These are phyloP conservation scores for Cyrtorhinus lividipennis DNA, from an alignment of 1,140 invertebrate genomes.

Conservation along the genomic window DNA sequence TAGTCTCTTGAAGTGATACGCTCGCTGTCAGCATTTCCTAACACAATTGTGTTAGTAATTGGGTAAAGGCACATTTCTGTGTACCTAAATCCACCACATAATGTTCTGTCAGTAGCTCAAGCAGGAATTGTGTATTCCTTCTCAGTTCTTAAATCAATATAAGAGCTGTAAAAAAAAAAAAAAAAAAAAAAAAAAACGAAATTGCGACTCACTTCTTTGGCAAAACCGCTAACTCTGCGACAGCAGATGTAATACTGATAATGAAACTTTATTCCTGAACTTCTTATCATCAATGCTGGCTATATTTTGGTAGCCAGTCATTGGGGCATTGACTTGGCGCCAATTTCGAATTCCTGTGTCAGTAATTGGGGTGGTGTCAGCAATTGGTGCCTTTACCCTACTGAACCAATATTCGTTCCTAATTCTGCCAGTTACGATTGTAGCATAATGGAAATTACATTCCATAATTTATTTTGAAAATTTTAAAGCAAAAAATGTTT, in stretches of 20 bases:
- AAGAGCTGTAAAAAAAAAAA: not conserved
- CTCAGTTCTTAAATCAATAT: not conserved
- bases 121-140: constrained; percentile 2
- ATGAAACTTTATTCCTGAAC: not conserved
- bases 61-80: not conserved
- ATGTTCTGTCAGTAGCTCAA: not conserved
- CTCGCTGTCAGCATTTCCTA: not conserved
- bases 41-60: not conserved
- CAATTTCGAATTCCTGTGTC: not conserved
- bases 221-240: not conserved
- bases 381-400: not conserved
- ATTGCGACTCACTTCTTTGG: not conserved
- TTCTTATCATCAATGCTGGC: not conserved
- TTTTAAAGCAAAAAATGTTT: too few species aligned
- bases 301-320: not conserved
- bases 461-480: too few species aligned
- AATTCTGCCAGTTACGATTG: too few species aligned
- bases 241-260: constrained; percentile 3
- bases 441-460: too few species aligned
- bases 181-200: not conserved
- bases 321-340: not conserved
- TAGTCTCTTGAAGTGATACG: not conserved
- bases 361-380: constrained; percentile 1
- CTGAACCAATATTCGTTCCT: too few species aligned
- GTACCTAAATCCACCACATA: not conserved